phyloP scores from a whole-genome alignment of 2,113 vertebrate genomes.

The Osmerus eperlanus region DNA sequence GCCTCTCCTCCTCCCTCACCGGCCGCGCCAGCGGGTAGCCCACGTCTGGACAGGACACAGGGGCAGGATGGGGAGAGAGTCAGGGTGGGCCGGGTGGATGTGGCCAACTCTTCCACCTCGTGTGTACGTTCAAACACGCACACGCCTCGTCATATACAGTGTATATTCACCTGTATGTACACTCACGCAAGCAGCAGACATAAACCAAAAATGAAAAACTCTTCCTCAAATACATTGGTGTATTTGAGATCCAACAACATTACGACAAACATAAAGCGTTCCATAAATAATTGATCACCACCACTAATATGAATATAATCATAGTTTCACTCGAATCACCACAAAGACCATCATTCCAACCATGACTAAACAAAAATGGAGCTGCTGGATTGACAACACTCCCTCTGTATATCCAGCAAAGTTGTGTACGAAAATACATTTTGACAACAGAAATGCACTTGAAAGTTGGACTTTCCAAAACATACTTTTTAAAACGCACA shows the following conservation, averaged over 20 bases:
- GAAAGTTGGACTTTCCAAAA: background rate
- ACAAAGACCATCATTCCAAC: background rate
- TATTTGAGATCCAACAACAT: slow-evolving; percentile 27
- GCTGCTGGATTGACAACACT: background rate
- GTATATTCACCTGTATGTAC: background rate
- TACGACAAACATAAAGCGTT: background rate
- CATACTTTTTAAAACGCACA: background rate
- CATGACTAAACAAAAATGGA: background rate
- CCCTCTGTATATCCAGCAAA: background rate
- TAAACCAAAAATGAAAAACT: slow-evolving; percentile 35
- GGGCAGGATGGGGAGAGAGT: too few species aligned
- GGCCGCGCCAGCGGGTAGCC: slow-evolving; percentile 81
- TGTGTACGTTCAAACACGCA: background rate
- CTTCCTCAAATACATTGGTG: slow-evolving; percentile 37
- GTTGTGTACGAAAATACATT: background rate
- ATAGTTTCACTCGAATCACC: too few species aligned
- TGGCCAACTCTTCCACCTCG: background rate
- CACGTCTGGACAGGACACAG: slow-evolving; percentile 71
- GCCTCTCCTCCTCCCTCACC: slow-evolving; percentile 80
- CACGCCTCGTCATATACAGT: background rate
- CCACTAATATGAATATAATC: background rate
- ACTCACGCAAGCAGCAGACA: background rate
- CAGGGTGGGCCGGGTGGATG: background rate
- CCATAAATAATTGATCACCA: background rate
- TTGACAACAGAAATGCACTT: background rate